Percentiles rank a stretch among this genome's conserved stretches.
phyloP scores from a whole-genome alignment of 2,888 invertebrate species.

The Synergus itoensis region DNA sequence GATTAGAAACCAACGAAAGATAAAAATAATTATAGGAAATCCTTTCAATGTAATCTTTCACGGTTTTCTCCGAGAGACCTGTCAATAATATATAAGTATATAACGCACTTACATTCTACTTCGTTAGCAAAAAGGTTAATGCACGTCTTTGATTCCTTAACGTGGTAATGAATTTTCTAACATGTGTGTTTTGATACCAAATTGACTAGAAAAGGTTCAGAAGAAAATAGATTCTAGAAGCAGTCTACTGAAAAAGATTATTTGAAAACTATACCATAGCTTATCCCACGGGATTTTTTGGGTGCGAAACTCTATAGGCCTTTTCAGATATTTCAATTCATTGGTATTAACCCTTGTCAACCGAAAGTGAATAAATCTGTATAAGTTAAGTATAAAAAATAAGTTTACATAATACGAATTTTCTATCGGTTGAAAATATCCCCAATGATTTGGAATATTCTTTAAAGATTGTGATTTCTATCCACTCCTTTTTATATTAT shows the following conservation, averaged over 20 bases:
- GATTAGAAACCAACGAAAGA: slow-evolving; percentile 25
- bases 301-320: not conserved
- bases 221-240: not conserved
- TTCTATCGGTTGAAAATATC: not conserved
- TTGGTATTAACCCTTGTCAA: not conserved
- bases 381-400: not conserved
- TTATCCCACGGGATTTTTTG: not conserved
- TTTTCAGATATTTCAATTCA: not conserved
- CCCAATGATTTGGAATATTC: not conserved
- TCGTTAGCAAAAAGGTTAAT: slow-evolving; percentile 29
- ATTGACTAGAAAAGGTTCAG: not conserved
- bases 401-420: not conserved
- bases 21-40: slow-evolving; percentile 7
- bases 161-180: not conserved
- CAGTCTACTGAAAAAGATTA: not conserved
- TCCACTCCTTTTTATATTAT: too few species aligned
- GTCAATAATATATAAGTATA: slow-evolving; percentile 26
- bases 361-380: not conserved
- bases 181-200: not conserved
- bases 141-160: not conserved
- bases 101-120: slow-evolving; percentile 28
- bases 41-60: slow-evolving; percentile 16
- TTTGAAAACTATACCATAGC: not conserved
- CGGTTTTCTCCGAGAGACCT: slow-evolving; percentile 3
- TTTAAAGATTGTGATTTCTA: not conserved